Base-by-base conservation (phyloP, 53 echinoderm and acorn worm species). In the Apostichopus leukothele region DNA sequence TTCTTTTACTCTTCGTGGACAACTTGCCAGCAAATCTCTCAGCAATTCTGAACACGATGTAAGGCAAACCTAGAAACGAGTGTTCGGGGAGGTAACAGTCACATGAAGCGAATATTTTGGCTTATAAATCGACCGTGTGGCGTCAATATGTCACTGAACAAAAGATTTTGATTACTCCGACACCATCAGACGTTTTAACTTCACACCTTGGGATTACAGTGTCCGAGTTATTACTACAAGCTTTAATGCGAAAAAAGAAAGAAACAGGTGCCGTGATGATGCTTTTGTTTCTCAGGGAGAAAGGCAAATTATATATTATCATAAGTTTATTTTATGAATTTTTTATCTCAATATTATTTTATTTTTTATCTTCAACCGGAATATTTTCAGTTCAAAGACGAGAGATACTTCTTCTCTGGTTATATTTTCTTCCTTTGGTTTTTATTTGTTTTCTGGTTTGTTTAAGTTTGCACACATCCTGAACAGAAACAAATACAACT, bases 21-120 rank as follows among this genome's bases (percentile, higher is more conserved):
- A 71, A 71, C 18, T 71, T 19, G 71, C 20, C 21, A 54, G 60
- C 81, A 81, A 81, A 81, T 81, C 81, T 54, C 55, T 81, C 81
- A 81, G n/a, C 81, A 81, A 59, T 53, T 25, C 21, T 9, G 59
- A 59, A 54, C 81, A 81, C 59, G 20, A 53, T 81, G 81, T 81
- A 21, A 52, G 22, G 55, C 16, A 20, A 59, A 22, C 22, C 53
- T n/a, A 54, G 81, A 81, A 14, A 5, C 5, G 20, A 52, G 16
- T 59, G 81, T 55, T 59, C 81, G 18, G 81, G 57, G 81, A 55
- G 81, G 53, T 81, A n/a, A n/a, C n/a, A 6, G 18, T 19, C 16
- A 18, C 71, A 16, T 71, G 71, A 71, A 71, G 16, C 71, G 71
- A n/a, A 71, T 71, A n/a, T 13, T 71, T 18, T 16, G 18, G 18